Conservation (phyloP, 2,888 invertebrate species). For the Craniophora ligustri region DNA sequence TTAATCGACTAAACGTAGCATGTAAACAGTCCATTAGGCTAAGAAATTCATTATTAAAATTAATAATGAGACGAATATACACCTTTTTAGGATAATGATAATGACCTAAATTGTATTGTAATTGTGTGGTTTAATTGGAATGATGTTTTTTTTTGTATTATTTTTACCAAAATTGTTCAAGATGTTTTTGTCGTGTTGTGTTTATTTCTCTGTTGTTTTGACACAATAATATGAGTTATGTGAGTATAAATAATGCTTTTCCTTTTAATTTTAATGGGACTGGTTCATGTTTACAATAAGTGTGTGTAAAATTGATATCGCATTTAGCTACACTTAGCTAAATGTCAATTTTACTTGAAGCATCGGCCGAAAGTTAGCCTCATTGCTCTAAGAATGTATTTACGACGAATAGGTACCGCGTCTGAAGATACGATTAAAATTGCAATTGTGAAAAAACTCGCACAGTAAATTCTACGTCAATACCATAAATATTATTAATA, state of each 20-base stretch:
- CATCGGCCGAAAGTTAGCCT: no score
- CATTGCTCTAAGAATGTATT: no score
- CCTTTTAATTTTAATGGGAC: background rate
- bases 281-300: no score
- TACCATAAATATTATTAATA: no score
- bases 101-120: slow-evolving; percentile 3
- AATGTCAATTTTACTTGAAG: no score
- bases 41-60: slow-evolving; percentile 1
- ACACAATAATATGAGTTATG: slow-evolving; percentile 23
- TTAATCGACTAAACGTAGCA: background rate
- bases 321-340: no score
- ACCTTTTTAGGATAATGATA: slow-evolving; percentile 16
- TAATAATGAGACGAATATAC: slow-evolving; percentile 9
- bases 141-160: slow-evolving; percentile 20
- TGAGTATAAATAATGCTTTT: background rate
- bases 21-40: slow-evolving; percentile 15
- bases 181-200: slow-evolving; percentile 26
- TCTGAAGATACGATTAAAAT: no score
- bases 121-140: slow-evolving; percentile 49
- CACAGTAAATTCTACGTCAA: no score
- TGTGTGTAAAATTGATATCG: no score
- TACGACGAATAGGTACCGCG: no score
- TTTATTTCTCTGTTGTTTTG: background rate
- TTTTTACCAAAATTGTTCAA: slow-evolving; percentile 22
- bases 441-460: no score